A percentile compares a stretch with the other conserved stretches of the same genome.
Evolutionary conservation across 2,888 invertebrate species (phyloP).

Genomic region (Drosophila recens): DNA sequence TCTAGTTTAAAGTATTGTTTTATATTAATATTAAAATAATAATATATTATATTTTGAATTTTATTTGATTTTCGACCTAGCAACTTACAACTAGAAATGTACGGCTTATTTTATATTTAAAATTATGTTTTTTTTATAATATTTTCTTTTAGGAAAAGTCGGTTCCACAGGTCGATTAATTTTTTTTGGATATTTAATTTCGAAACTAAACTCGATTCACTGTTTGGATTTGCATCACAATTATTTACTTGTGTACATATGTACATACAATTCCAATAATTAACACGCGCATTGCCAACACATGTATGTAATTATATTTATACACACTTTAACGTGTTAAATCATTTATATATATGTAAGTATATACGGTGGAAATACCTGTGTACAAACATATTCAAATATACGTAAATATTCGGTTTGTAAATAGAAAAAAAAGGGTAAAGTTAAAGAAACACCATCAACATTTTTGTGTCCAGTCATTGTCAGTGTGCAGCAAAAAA

Average conservation of each 20-base stretch:
- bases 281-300: conserved; percentile 32
- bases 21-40: too few species aligned
- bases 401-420: conserved; percentile 15
- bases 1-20: too few species aligned
- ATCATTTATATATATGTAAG: conserved; percentile 22
- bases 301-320: conserved; percentile 25
- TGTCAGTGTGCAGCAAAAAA: conserved; percentile 57
- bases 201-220: too few species aligned
- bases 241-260: conserved; percentile 4
- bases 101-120: too few species aligned
- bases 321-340: conserved; percentile 33
- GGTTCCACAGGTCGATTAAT: too few species aligned
- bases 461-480: conserved; percentile 59
- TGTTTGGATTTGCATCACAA: not conserved
- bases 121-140: too few species aligned
- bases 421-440: conserved; percentile 43
- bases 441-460: conserved; percentile 40
- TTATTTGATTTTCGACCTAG: too few species aligned
- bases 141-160: too few species aligned
- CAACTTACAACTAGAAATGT: too few species aligned
- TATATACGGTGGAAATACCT: conserved; percentile 5
- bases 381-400: conserved; percentile 1
- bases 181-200: too few species aligned
- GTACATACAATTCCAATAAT: conserved; percentile 18
- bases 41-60: too few species aligned